phyloP scores from a whole-genome alignment of 2,797 vertebrate genomes.

The Mormyrus hasselquistii region DNA sequence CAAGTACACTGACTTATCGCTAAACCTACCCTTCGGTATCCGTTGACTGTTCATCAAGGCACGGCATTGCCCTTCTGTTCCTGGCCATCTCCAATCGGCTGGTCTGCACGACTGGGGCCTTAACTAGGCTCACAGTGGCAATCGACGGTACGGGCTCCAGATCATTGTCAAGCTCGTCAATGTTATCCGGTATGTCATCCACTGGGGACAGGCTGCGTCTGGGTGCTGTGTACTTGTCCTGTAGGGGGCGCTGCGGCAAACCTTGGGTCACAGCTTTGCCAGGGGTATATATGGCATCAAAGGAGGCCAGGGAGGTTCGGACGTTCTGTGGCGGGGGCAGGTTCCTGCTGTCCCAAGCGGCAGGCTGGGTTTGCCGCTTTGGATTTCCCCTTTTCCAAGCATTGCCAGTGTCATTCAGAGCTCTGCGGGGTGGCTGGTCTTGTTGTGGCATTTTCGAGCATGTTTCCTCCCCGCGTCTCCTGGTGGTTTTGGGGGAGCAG shows the following conservation, averaged over 20 bases:
- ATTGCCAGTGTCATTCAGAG: not conserved
- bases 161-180: not conserved
- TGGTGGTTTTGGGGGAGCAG: not conserved
- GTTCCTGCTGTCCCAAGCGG: constrained; percentile 1
- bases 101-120: too few relatives aligned
- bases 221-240: constrained; percentile 27
- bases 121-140: not conserved
- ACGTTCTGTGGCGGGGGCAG: constrained; percentile 34
- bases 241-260: constrained; percentile 1
- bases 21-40: constrained; percentile 1
- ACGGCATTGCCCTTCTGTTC: constrained; percentile 28
- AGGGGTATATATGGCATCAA: constrained; percentile 42
- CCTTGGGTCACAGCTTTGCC: not conserved
- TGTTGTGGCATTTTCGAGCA: constrained; percentile 12
- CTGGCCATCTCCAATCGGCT: not conserved
- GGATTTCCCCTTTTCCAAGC: constrained; percentile 5
- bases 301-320: constrained; percentile 40
- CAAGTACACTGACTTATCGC: not conserved
- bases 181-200: not conserved
- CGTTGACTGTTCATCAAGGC: not conserved
- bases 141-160: not conserved
- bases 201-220: not conserved
- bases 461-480: constrained; percentile 8
- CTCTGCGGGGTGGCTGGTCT: not conserved
- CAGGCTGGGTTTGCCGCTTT: constrained; percentile 22